Evolutionary conservation across 1,140 invertebrate species (phyloP).

Genomic region (Drosophila sucinea): DNA sequence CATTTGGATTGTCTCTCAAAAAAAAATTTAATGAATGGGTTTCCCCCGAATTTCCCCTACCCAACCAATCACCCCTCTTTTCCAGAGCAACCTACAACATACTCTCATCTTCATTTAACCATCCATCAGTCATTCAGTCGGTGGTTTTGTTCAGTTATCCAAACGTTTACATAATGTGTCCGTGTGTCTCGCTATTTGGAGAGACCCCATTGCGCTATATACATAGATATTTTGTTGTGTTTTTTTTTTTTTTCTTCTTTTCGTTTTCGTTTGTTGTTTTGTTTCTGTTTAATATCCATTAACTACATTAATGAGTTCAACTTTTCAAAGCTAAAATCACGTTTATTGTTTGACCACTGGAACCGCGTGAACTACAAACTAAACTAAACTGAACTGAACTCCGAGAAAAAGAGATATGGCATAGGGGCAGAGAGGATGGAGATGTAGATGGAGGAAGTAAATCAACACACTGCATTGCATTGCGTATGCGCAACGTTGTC

Average conservation of each 20-base stretch:
- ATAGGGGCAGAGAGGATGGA: no score
- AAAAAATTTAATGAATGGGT: constrained; percentile 8
- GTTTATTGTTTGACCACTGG: constrained; percentile 70
- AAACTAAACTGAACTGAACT: not conserved
- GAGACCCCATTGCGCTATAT: not conserved
- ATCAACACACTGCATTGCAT: constrained; percentile 22
- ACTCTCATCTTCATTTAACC: not conserved
- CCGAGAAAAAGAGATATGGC: no score
- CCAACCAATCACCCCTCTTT: not conserved
- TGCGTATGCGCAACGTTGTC: constrained; percentile 44
- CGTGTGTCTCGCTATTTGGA: constrained; percentile 25
- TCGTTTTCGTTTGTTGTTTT: constrained; percentile 43
- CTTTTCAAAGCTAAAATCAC: constrained; percentile 45
- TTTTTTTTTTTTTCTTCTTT: not conserved
- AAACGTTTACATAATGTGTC: constrained; percentile 31
- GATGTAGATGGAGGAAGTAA: constrained; percentile 16
- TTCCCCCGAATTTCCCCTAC: not conserved
- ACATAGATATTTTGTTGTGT: no score
- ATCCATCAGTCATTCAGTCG: constrained; percentile 16
- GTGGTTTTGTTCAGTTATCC: constrained; percentile 10
- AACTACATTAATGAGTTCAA: constrained; percentile 72
- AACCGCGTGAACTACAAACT: constrained; percentile 26
- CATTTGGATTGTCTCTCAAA: no score
- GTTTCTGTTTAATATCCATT: constrained; percentile 75
- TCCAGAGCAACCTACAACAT: not conserved